Conservation (phyloP, 2,797 vertebrate genomes). For the Morelia viridis region DNA sequence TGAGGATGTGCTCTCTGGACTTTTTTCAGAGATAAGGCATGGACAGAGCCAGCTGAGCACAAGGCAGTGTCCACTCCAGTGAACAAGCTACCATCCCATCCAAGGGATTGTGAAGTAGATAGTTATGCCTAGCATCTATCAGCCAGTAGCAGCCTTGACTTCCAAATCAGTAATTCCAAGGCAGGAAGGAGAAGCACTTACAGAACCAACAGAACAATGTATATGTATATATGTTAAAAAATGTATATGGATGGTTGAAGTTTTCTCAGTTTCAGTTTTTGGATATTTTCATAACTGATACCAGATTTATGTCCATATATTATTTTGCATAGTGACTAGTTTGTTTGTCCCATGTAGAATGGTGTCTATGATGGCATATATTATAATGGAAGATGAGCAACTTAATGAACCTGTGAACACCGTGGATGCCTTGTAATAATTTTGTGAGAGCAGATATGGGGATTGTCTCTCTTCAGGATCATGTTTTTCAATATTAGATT, state of each 20-base stretch:
- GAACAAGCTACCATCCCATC: not conserved
- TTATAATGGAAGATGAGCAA: not conserved
- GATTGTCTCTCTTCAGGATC: not conserved
- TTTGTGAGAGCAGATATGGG: not conserved
- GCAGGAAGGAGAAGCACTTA: not conserved
- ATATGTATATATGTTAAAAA: not conserved
- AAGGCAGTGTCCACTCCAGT: not conserved
- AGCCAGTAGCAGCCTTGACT: not conserved
- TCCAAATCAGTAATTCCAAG: not conserved
- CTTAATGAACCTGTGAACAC: not conserved
- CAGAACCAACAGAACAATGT: not conserved
- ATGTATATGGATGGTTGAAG: not conserved
- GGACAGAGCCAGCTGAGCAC: not conserved
- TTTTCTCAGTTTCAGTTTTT: not conserved
- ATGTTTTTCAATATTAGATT: not conserved
- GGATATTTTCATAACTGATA: not conserved
- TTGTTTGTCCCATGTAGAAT: not conserved
- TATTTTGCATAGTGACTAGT: not conserved
- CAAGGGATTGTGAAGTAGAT: not conserved
- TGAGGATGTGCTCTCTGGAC: not conserved
- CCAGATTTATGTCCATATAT: not conserved
- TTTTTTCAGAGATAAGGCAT: not conserved
- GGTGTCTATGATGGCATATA: not conserved
- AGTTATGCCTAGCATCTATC: not conserved
- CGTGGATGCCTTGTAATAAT: not conserved